phyloP scores from a whole-genome alignment of 2,797 vertebrate genomes.

The Mastacembelus armatus region DNA sequence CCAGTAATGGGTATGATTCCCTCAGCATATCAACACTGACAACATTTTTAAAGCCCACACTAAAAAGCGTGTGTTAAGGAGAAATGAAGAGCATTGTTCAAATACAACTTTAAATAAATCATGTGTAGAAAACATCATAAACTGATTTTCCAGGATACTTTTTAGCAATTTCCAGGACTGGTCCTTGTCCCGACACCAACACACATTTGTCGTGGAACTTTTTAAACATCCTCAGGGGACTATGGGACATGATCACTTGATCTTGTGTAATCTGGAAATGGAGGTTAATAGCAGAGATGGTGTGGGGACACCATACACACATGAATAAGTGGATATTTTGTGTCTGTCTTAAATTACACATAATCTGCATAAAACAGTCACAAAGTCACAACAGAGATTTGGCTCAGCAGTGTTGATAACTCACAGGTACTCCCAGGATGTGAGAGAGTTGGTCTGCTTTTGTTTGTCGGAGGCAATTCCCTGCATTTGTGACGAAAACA shows the following conservation, averaged over 20 bases:
- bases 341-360: neutral
- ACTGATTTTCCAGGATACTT: constrained; percentile 84
- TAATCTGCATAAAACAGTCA: neutral
- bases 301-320: neutral
- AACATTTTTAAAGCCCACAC: constrained; percentile 90
- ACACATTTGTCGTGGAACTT: constrained; percentile 93
- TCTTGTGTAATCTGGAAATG: constrained; percentile 88
- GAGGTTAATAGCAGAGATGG: constrained; percentile 9
- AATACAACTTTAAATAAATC: neutral
- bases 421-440: constrained; percentile 90
- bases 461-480: constrained; percentile 90
- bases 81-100: neutral
- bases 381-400: neutral
- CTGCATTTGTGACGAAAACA: constrained; percentile 95
- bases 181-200: constrained; percentile 93
- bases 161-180: constrained; percentile 91
- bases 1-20: constrained; percentile 90
- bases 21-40: constrained; percentile 89
- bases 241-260: constrained; percentile 95
- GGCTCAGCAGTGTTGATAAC: constrained; percentile 60
- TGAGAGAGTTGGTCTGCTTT: constrained; percentile 93
- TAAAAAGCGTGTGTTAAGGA: constrained; percentile 65
- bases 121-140: neutral
- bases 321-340: neutral
- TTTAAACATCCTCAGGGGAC: constrained; percentile 92